Conservation (phyloP, 2,113 vertebrate species). For the Cinclus cinclus region DNA sequence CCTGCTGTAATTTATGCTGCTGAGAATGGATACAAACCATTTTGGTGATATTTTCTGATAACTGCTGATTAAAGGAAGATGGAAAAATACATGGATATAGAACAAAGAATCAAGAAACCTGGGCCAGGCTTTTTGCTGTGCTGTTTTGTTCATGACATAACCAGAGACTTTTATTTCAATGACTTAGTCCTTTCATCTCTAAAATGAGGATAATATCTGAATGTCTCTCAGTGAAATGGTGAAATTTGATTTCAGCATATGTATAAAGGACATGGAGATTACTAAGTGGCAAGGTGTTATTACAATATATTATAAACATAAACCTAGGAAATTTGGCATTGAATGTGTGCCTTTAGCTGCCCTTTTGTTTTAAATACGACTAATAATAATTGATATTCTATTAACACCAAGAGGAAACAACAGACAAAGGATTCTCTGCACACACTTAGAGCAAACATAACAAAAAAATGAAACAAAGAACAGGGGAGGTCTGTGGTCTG, state of each 20-base stretch:
- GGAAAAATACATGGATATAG: neutral
- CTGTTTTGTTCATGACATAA: neutral
- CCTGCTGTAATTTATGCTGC: neutral
- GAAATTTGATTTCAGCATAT: neutral
- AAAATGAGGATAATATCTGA: neutral
- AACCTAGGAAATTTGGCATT: neutral
- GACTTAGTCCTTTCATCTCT: neutral
- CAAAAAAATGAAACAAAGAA: neutral
- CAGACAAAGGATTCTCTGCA: neutral
- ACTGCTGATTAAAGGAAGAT: neutral
- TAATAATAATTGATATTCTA: neutral
- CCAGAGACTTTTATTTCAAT: neutral
- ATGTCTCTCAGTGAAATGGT: neutral
- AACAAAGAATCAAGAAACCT: neutral
- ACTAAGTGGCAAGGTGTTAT: neutral
- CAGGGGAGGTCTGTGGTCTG: neutral
- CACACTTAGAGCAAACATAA: neutral
- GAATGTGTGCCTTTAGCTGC: neutral
- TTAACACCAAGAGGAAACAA: slow-evolving; percentile 5
- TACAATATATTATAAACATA: neutral
- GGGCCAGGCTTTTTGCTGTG: neutral
- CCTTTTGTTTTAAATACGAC: neutral
- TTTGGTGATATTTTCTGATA: neutral
- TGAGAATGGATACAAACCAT: neutral
- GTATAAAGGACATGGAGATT: neutral